These are phyloP conservation scores for Ganaspis brasiliensis DNA, from an alignment of 2,888 invertebrate genomes.

Conservation along the genomic window DNA sequence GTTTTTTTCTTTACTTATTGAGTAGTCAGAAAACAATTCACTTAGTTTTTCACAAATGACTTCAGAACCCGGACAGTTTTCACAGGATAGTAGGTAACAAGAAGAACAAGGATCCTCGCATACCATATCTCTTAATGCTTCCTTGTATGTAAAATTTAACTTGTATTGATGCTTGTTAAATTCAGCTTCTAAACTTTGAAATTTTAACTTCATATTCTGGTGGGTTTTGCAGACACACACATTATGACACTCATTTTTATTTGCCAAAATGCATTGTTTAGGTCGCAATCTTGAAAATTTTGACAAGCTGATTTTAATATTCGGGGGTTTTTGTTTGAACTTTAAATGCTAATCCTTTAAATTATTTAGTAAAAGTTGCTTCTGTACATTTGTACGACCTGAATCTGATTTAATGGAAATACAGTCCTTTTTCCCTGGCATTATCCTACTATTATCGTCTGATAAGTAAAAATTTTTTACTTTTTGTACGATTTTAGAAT, in stretches of 20 bases:
- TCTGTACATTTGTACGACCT: slow-evolving; percentile 28
- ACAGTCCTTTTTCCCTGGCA: slow-evolving; percentile 41
- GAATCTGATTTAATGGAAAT: slow-evolving; percentile 13
- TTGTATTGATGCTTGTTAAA: slow-evolving; percentile 9
- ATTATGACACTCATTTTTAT: slow-evolving; percentile 20
- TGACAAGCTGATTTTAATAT: slow-evolving; percentile 9
- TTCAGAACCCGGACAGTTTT: slow-evolving; percentile 6
- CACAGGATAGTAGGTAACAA: slow-evolving; percentile 17
- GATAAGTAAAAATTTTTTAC: slow-evolving; percentile 49
- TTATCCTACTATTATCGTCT: slow-evolving; percentile 6
- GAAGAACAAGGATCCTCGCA: background rate
- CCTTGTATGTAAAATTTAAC: slow-evolving; percentile 20
- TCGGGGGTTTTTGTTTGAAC: background rate
- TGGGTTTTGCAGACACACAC: background rate
- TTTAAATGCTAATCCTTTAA: slow-evolving; percentile 13
- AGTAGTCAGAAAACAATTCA: background rate
- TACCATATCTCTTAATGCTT: slow-evolving; percentile 24
- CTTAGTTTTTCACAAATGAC: slow-evolving; percentile 24
- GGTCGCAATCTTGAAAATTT: slow-evolving; percentile 25
- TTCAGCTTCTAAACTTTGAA: slow-evolving; percentile 34
- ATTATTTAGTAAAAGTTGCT: slow-evolving; percentile 21
- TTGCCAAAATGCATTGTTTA: slow-evolving; percentile 44
- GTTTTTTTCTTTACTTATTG: background rate
- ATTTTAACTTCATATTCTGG: slow-evolving; percentile 43
- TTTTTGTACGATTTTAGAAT: background rate